Evolutionary conservation across 2,113 vertebrate species (phyloP).

Genomic region (Bos indicus): DNA sequence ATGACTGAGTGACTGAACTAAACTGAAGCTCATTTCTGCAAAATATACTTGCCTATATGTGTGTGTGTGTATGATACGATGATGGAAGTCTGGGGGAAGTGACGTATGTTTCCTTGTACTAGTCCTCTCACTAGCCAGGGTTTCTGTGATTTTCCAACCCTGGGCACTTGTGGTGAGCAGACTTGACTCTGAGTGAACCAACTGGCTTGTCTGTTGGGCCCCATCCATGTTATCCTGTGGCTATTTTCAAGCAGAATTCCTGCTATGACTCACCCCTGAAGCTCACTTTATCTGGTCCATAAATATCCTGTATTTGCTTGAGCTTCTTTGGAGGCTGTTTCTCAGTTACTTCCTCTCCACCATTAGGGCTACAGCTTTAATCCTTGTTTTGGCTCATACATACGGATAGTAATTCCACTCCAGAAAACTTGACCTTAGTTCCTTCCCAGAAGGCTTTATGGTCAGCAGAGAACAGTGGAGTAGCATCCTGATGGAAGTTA

Average conservation of each 20-base stretch:
- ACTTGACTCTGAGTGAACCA: not conserved
- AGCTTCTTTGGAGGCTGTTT: not conserved
- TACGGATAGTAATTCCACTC: not conserved
- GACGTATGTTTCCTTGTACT: not conserved
- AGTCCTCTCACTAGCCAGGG: not conserved
- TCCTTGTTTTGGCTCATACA: not conserved
- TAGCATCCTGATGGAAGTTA: not conserved
- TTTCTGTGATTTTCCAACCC: not conserved
- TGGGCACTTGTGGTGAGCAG: not conserved
- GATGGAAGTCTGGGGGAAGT: not conserved
- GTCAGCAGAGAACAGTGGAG: not conserved
- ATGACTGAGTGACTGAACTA: not conserved
- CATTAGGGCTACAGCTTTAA: not conserved
- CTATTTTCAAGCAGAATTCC: slow-evolving; percentile 46
- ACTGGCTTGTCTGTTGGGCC: not conserved
- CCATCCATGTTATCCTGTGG: not conserved
- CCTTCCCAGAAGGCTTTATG: not conserved
- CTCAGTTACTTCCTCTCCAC: not conserved
- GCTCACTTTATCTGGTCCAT: not conserved
- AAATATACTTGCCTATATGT: not conserved
- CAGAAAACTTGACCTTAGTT: not conserved
- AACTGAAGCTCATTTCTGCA: not conserved
- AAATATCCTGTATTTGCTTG: not conserved
- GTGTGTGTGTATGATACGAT: not conserved
- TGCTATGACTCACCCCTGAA: not conserved